phyloP scores from a whole-genome alignment of 2,888 invertebrate genomes.

The Meghimatium bilineatum region DNA sequence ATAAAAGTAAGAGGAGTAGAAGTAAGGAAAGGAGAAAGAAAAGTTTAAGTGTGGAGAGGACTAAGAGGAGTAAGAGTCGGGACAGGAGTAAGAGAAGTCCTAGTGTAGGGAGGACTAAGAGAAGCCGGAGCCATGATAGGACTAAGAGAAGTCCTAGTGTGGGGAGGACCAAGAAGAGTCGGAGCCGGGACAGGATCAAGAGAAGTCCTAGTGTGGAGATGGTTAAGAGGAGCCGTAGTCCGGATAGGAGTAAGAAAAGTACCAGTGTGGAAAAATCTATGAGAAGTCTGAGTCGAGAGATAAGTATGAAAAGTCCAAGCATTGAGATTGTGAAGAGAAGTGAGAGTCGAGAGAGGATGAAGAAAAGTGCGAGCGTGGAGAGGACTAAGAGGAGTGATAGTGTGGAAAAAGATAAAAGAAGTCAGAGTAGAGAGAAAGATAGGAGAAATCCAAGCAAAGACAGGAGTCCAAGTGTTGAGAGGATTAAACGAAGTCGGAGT shows the following conservation, averaged over 20 bases:
- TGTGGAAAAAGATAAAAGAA: too few relatives aligned
- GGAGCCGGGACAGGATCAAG: conserved; percentile 43
- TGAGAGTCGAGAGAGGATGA: too few relatives aligned
- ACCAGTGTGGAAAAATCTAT: neutral
- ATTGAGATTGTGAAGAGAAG: too few relatives aligned
- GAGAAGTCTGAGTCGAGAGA: conserved; percentile 1
- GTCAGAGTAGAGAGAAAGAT: too few relatives aligned
- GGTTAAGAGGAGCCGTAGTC: conserved; percentile 39
- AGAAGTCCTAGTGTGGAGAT: conserved; percentile 44
- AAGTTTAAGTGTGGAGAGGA: conserved; percentile 45
- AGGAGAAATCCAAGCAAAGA: neutral
- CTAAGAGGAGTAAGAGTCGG: conserved; percentile 44
- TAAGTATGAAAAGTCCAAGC: conserved; percentile 4
- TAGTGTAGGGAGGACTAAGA: neutral
- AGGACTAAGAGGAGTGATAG: too few relatives aligned
- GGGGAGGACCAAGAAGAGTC: conserved; percentile 46
- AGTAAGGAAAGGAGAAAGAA: conserved; percentile 42
- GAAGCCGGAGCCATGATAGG: neutral
- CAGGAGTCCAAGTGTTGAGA: conserved; percentile 51
- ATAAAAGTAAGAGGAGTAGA: conserved; percentile 46
- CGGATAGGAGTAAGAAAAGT: conserved; percentile 21
- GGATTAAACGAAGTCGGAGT: conserved; percentile 50
- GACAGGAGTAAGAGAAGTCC: neutral
- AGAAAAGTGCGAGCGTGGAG: neutral
- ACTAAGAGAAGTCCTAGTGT: conserved; percentile 45